These are phyloP conservation scores for Leucophenga maculata DNA, from an alignment of 2,888 invertebrate species.

Conservation along the genomic window DNA sequence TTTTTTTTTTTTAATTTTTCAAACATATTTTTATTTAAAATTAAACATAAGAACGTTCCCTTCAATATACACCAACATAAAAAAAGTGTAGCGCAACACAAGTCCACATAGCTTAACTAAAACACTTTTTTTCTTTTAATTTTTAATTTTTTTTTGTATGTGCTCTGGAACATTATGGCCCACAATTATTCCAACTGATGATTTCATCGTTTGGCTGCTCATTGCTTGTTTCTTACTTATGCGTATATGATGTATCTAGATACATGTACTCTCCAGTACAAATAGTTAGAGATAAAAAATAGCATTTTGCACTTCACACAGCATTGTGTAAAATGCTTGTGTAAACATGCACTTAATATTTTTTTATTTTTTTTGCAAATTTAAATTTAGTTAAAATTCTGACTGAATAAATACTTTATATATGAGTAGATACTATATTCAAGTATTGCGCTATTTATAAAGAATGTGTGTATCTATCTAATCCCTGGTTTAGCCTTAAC, in stretches of 20 bases:
- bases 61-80: too few species aligned
- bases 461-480: background rate
- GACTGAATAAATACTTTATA: background rate
- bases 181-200: conserved; percentile 58
- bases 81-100: too few species aligned
- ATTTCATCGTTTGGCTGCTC: conserved; percentile 48
- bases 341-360: conserved; percentile 8
- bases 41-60: too few species aligned
- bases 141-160: too few species aligned
- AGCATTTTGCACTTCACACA: conserved; percentile 25
- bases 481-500: background rate
- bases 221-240: background rate
- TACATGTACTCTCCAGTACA: background rate
- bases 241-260: conserved; percentile 8
- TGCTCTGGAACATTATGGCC: conserved; percentile 44
- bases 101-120: too few species aligned
- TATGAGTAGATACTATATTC: background rate
- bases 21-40: too few species aligned
- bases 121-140: too few species aligned
- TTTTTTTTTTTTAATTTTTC: too few species aligned
- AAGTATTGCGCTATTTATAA: too few species aligned
- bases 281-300: conserved; percentile 3
- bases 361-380: conserved; percentile 10
- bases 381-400: conserved; percentile 4
- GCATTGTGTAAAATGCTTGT: conserved; percentile 13